phyloP scores from a whole-genome alignment of 1,140 invertebrate genomes.

The Orussus abietinus region DNA sequence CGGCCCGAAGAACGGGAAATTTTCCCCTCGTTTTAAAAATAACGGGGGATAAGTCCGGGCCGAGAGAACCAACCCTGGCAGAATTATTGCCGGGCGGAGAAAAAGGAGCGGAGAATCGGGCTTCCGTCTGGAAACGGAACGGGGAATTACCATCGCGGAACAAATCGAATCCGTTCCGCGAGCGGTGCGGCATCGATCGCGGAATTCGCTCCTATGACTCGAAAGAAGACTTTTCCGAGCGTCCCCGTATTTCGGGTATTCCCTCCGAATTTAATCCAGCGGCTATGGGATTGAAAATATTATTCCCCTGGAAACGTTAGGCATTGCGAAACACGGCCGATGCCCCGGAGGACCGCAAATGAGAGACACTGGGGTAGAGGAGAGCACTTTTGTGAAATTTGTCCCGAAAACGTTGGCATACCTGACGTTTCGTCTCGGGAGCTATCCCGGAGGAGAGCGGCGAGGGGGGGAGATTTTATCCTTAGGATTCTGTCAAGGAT shows the following conservation, averaged over 20 bases:
- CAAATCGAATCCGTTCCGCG: neutral
- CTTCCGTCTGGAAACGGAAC: too few relatives aligned
- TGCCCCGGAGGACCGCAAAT: too few relatives aligned
- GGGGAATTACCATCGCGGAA: too few relatives aligned
- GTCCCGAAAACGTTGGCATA: slow-evolving; percentile 24
- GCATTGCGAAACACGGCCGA: too few relatives aligned
- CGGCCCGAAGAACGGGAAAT: slow-evolving; percentile 6
- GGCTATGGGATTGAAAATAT: too few relatives aligned
- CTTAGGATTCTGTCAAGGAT: slow-evolving; percentile 37
- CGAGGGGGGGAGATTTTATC: slow-evolving; percentile 38
- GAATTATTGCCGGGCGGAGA: neutral
- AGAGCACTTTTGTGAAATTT: slow-evolving; percentile 10
- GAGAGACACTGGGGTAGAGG: slow-evolving; percentile 27
- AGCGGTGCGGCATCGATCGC: too few relatives aligned
- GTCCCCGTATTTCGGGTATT: too few relatives aligned
- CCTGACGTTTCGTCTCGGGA: slow-evolving; percentile 37
- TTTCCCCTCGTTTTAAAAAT: slow-evolving; percentile 10
- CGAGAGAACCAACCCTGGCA: neutral
- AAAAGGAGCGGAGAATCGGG: neutral
- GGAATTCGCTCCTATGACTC: too few relatives aligned
- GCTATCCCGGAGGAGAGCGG: slow-evolving; percentile 19
- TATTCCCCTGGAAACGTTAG: too few relatives aligned
- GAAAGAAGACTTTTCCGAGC: neutral
- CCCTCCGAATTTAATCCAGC: too few relatives aligned
- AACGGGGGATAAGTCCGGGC: slow-evolving; percentile 5